Conservation (phyloP, 1,140 invertebrate genomes). For the Drosophila repletoides region DNA sequence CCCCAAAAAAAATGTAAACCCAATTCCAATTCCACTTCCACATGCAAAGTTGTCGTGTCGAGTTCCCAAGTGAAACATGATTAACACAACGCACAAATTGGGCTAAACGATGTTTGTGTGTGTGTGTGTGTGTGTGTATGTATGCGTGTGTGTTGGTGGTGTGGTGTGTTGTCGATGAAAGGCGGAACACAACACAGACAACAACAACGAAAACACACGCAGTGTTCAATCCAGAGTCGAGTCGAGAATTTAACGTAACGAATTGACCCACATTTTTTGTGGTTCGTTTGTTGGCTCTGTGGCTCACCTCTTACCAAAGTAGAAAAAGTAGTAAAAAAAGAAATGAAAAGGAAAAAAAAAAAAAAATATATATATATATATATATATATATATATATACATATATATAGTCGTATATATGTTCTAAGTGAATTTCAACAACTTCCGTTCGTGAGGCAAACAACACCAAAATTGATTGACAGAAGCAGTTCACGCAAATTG, state of each 20-base stretch:
- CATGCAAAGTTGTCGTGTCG: conserved; percentile 66
- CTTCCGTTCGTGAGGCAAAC: conserved; percentile 38
- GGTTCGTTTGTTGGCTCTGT: conserved; percentile 25
- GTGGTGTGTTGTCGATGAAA: conserved; percentile 32
- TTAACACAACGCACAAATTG: conserved; percentile 75
- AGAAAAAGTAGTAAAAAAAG: not conserved
- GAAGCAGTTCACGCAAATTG: conserved; percentile 32
- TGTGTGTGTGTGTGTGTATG: conserved; percentile 18
- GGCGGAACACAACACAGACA: conserved; percentile 26
- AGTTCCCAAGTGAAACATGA: conserved; percentile 70
- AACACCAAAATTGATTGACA: conserved; percentile 44
- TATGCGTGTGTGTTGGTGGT: conserved; percentile 2
- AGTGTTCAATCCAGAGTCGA: conserved; percentile 25
- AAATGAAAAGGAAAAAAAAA: conserved; percentile 10
- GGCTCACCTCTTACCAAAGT: conserved; percentile 10
- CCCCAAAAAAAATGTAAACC: conserved; percentile 14
- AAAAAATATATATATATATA: conserved; percentile 6
- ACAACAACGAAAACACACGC: not conserved
- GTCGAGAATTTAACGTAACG: conserved; percentile 42
- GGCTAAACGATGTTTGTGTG: conserved; percentile 37
- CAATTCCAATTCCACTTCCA: conserved; percentile 38
- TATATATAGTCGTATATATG: conserved; percentile 8
- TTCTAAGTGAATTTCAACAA: conserved; percentile 32
- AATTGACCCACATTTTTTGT: conserved; percentile 50
- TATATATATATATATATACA: conserved; percentile 2